A percentile compares a stretch with the other conserved stretches of the same genome.
phyloP scores from a whole-genome alignment of 2,113 vertebrate genomes.

The Passer domesticus region DNA sequence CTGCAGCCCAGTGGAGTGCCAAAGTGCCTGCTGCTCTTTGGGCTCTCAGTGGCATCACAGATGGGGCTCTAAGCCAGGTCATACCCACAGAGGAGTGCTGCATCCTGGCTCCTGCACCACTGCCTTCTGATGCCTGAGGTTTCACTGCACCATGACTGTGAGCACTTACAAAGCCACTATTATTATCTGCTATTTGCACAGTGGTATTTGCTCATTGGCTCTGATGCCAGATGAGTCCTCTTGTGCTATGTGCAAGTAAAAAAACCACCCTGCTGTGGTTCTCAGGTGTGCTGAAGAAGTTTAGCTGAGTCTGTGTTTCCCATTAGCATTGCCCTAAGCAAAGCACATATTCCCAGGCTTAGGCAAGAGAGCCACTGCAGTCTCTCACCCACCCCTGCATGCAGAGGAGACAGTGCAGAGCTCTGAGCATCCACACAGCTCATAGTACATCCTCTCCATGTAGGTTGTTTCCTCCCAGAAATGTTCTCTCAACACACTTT shows the following conservation, averaged over 20 bases:
- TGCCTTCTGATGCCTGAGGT: background rate
- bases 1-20: background rate
- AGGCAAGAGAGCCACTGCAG: background rate
- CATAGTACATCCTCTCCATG: background rate
- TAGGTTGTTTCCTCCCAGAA: background rate
- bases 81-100: background rate
- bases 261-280: background rate
- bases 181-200: background rate
- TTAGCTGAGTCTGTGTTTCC: background rate
- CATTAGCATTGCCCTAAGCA: background rate
- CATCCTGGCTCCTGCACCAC: background rate
- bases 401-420: background rate
- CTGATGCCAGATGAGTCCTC: background rate
- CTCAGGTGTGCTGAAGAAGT: background rate
- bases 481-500: background rate
- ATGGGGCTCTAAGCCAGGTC: background rate
- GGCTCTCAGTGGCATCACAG: background rate
- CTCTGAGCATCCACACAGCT: background rate
- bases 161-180: background rate
- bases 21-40: background rate
- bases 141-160: background rate
- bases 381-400: background rate
- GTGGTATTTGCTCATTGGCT: background rate
- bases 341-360: background rate
- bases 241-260: background rate